Conservation (phyloP, 2,797 vertebrate genomes). For the Schizopygopsis pylzovi region DNA sequence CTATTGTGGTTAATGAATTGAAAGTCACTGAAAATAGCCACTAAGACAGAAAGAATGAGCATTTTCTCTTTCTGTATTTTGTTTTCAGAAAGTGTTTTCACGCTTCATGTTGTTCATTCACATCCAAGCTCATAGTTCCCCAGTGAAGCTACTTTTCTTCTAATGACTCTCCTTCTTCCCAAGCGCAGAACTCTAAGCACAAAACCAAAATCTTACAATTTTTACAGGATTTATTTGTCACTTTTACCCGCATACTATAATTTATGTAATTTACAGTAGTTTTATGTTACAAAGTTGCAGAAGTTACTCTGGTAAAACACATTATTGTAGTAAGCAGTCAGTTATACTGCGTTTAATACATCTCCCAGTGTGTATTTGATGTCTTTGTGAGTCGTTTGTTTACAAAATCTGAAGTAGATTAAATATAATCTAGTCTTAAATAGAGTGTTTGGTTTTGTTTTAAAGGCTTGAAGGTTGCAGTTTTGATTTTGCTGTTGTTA, state of each 20-base stretch:
- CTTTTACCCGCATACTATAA: neutral
- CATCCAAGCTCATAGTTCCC: neutral
- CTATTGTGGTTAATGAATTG: neutral
- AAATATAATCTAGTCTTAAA: neutral
- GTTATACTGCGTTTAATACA: neutral
- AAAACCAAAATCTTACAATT: neutral
- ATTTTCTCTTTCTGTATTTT: neutral
- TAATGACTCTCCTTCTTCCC: neutral
- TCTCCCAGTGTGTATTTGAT: neutral
- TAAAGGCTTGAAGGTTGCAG: neutral
- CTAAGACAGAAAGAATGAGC: neutral
- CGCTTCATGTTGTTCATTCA: neutral
- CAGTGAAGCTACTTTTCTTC: neutral
- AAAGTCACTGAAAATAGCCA: neutral
- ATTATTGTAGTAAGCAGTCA: neutral
- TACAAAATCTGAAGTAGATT: neutral
- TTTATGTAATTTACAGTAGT: neutral
- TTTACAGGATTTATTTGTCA: neutral
- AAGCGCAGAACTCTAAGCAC: neutral
- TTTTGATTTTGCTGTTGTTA: neutral
- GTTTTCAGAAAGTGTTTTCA: neutral
- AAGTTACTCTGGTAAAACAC: neutral
- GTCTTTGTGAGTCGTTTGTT: neutral
- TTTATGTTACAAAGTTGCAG: neutral
- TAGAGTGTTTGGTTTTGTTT: neutral